Evolutionary conservation across 2,113 vertebrate genomes (phyloP).

Genomic region (Maccullochella peelii): DNA sequence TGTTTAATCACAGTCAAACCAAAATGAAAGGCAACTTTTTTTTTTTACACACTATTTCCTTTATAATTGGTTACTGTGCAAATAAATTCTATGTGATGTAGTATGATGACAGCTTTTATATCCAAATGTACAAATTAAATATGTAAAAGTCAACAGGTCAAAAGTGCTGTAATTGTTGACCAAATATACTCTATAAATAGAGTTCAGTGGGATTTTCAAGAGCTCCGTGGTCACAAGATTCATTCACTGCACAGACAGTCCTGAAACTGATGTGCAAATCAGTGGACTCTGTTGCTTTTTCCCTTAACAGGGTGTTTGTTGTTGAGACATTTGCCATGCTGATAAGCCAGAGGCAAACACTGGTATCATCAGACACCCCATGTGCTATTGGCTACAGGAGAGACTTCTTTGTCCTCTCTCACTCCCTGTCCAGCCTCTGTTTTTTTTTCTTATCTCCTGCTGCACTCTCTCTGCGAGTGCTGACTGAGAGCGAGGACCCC

Average conservation of each 20-base stretch:
- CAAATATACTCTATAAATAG: no score
- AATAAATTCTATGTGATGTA: neutral
- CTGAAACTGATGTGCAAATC: slow-evolving; percentile 38
- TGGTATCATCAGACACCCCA: slow-evolving; percentile 82
- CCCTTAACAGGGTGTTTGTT: slow-evolving; percentile 77
- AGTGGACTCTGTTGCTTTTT: slow-evolving; percentile 40
- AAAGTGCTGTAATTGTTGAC: neutral
- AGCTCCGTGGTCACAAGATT: slow-evolving; percentile 64
- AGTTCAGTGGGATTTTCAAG: slow-evolving; percentile 22
- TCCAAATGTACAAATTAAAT: neutral
- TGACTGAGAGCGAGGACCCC: slow-evolving; percentile 18
- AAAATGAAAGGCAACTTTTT: neutral
- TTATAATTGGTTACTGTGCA: neutral
- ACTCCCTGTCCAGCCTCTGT: slow-evolving; percentile 13
- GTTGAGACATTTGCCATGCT: slow-evolving; percentile 70
- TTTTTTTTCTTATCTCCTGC: slow-evolving; percentile 33
- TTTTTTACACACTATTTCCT: slow-evolving; percentile 3
- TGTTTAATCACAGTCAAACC: neutral
- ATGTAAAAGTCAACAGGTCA: slow-evolving; percentile 30
- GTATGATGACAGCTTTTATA: neutral
- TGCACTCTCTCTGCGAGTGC: slow-evolving; percentile 5
- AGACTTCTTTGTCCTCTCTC: slow-evolving; percentile 56
- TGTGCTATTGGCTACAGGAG: slow-evolving; percentile 73
- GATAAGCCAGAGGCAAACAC: slow-evolving; percentile 75
- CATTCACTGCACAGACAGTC: slow-evolving; percentile 18